Conservation (phyloP, 1,140 invertebrate genomes). For the Globodera ellingtonae region DNA sequence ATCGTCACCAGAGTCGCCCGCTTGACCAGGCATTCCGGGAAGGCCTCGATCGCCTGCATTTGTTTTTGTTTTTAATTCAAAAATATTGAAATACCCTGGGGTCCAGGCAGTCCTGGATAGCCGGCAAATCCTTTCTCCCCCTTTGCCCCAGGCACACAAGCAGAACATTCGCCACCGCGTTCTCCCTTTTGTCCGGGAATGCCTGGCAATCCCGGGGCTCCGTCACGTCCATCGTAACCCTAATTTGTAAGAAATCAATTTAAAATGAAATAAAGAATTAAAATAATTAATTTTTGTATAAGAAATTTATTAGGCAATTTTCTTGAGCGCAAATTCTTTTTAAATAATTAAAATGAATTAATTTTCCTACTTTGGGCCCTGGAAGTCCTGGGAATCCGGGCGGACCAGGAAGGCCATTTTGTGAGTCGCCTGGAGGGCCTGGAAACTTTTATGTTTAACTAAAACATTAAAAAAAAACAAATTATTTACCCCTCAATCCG, state of each 20-base stretch:
- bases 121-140: constrained; percentile 62
- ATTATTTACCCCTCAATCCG: constrained; percentile 53
- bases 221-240: constrained; percentile 64
- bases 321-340: too few species aligned
- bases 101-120: constrained; percentile 62
- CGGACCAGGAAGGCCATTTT: constrained; percentile 62
- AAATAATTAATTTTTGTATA: too few species aligned
- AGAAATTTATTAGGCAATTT: too few species aligned
- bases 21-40: constrained; percentile 60
- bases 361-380: constrained; percentile 54
- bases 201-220: constrained; percentile 60
- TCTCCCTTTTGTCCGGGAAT: constrained; percentile 51
- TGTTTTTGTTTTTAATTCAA: not conserved
- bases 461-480: not conserved
- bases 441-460: not conserved
- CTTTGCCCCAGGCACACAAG: constrained; percentile 64
- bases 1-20: constrained; percentile 63
- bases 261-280: not conserved
- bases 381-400: constrained; percentile 56
- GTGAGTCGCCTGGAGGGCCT: constrained; percentile 64
- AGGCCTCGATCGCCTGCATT: constrained; percentile 53
- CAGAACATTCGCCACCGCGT: constrained; percentile 60
- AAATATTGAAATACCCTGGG: constrained; percentile 51
- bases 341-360: not conserved
- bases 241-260: not conserved